Evolutionary conservation across 2,113 vertebrate genomes (phyloP).

Genomic region (Lepus europaeus): DNA sequence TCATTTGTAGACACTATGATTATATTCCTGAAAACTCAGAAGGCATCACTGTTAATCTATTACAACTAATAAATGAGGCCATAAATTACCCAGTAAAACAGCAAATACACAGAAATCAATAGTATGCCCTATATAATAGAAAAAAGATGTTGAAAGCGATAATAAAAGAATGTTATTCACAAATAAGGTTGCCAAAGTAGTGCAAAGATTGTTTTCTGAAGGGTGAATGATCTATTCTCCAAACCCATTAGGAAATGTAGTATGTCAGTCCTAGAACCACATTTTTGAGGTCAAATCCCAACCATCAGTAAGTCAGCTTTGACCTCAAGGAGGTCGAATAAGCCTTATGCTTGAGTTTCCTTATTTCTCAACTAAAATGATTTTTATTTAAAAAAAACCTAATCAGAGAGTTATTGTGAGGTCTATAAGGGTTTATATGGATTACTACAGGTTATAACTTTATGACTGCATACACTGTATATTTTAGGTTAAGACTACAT

Average conservation of each 20-base stretch:
- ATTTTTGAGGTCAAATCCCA: background rate
- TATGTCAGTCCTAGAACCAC: fast-evolving
- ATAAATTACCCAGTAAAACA: slow-evolving; percentile 18
- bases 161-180: slow-evolving; percentile 1
- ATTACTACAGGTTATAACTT: background rate
- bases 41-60: slow-evolving; percentile 4
- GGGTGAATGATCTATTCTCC: background rate
- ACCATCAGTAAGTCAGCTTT: background rate
- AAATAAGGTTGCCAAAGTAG: background rate
- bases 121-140: background rate
- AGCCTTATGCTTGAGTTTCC: background rate
- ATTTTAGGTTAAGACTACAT: too few relatives aligned
- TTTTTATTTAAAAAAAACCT: background rate
- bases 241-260: fast-evolving
- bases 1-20: slow-evolving; percentile 29
- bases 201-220: too few relatives aligned
- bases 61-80: slow-evolving; percentile 42
- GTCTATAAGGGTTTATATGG: background rate
- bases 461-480: background rate
- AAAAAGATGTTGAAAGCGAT: background rate
- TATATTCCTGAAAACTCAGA: slow-evolving; percentile 5
- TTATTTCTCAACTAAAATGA: background rate
- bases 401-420: background rate
- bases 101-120: slow-evolving; percentile 53
- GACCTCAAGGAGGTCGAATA: background rate